Conservation (phyloP, 1,140 invertebrate genomes). For the Habropoda laboriosa region DNA sequence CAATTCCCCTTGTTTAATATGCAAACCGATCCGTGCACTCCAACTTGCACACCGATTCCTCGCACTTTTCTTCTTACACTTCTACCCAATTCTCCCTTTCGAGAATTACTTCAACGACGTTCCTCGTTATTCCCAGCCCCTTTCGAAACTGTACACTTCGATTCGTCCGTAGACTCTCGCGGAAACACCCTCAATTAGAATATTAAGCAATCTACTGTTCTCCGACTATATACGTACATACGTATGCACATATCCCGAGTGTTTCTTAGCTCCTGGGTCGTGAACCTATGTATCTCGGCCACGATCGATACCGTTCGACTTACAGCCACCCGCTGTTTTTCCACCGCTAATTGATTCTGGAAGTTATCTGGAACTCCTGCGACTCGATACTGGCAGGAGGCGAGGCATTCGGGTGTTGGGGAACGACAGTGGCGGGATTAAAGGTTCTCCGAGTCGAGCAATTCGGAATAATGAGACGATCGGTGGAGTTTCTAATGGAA, state of each 20-base stretch:
- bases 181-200: neutral
- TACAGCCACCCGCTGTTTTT: no score
- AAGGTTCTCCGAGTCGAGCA: no score
- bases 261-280: neutral
- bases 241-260: neutral
- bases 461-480: neutral
- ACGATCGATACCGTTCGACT: neutral
- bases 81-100: neutral
- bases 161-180: neutral
- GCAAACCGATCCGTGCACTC: slow-evolving; percentile 60
- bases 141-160: neutral
- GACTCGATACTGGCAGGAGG: no score
- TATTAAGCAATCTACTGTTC: neutral
- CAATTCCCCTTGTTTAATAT: slow-evolving; percentile 62
- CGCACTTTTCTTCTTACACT: neutral
- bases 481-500: neutral
- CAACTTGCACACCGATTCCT: slow-evolving; percentile 33
- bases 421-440: no score
- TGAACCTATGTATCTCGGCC: neutral
- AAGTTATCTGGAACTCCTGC: no score
- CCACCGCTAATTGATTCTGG: neutral
- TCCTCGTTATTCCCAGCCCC: neutral
- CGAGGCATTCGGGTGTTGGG: no score
- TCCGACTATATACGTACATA: no score
- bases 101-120: no score